Evolutionary conservation across 2,113 vertebrate species (phyloP), one percentile per base, ranked within the genome.

Genomic region (Ifrita kowaldi): DNA sequence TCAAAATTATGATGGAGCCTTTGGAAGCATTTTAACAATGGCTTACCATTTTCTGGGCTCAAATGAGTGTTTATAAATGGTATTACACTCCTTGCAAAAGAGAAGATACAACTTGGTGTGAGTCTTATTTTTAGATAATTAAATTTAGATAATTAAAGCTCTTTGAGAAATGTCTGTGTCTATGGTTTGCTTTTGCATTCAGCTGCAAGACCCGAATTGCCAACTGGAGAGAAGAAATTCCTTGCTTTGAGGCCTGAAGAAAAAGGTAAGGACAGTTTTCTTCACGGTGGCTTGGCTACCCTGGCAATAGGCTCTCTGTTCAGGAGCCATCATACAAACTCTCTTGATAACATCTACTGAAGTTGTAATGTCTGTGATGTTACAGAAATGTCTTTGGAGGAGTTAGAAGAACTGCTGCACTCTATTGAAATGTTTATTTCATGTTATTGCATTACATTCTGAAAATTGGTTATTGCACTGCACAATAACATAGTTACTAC

Each of bases 181-280:
- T 75, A 0, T 75, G 35, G 93, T 97, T 97, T 94, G 33, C 93
- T 97, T 98, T 91, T 49, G 6, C 18, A 17, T 87, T 60, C 91
- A 99, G 99, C 96, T 96, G 96, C 95, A 76, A 99, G 98, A 94
- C 98, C 99, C 26, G 99, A 99, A 28, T 92, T 98, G 77, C 96
- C 98, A 49, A 37, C 92, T 80, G 87, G 93, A 63, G 99, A 99
- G 90, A 99, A 97, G 97, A 99, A 98, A 78, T 97, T 98, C 52
- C 92, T 97, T 89, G 47, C 95, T 80, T 22, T 90, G 87, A 98
- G 96, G 80, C 33, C 96, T 57, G 99, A 99, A 79, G 99, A 99
- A 94, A 99, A 97, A 98, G 99, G 99, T 99, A 90, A 96, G 97
- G 27, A 18, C 23, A 6, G 1, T 89, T 91, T 94, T 92, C 32